A percentile compares a stretch with the other conserved stretches of the same genome.
Conservation (phyloP, 2,888 invertebrate species). For the Heliconius hortense region DNA sequence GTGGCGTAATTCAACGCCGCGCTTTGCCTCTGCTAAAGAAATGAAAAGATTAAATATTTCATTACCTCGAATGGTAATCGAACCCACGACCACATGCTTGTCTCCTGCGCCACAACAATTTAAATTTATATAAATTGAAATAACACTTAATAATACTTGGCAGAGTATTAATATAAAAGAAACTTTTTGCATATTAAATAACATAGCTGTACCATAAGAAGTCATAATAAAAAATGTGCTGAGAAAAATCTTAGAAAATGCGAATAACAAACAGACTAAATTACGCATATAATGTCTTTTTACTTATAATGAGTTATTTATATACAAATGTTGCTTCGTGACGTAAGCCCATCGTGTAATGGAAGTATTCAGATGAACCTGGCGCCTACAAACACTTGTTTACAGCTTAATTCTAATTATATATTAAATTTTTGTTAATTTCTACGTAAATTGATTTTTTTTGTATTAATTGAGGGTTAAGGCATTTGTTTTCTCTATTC, state of each 20-base stretch:
- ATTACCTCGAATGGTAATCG: too few relatives aligned
- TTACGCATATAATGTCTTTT: constrained; percentile 35
- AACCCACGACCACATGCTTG: too few relatives aligned
- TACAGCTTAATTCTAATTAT: background rate
- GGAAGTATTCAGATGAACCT: constrained; percentile 17
- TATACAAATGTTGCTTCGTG: constrained; percentile 37
- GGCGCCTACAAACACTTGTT: constrained; percentile 2
- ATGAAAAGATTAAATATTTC: too few relatives aligned
- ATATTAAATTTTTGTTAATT: background rate
- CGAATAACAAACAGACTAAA: constrained; percentile 31
- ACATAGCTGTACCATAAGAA: background rate
- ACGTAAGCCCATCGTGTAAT: constrained; percentile 36
- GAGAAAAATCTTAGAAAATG: constrained; percentile 10
- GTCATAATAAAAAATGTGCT: background rate
- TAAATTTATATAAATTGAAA: too few relatives aligned
- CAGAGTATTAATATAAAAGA: background rate
- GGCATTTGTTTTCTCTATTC: too few relatives aligned
- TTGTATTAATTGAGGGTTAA: too few relatives aligned
- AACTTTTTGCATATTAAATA: background rate
- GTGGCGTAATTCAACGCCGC: too few relatives aligned
- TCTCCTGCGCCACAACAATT: too few relatives aligned
- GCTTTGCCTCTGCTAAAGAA: too few relatives aligned
- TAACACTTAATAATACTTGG: background rate
- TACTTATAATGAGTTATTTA: constrained; percentile 40
- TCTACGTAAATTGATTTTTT: background rate